Base-by-base conservation (phyloP, 30 jellyfish, hydroid and myxozoan species). In the Catostylus mosaicus region DNA sequence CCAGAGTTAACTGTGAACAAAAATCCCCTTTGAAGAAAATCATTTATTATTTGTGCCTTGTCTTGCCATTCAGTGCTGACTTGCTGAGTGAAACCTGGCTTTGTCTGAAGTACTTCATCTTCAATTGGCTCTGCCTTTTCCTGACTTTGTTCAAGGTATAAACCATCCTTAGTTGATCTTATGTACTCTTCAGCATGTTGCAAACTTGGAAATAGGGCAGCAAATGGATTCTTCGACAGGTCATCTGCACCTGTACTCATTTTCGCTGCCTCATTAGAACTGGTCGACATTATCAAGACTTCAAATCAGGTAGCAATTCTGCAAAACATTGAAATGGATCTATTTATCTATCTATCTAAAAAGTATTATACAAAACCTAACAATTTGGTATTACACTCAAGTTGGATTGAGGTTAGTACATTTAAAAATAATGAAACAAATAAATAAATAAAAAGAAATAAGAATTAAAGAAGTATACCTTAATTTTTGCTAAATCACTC, bases 171-270 rank as follows among this genome's bases (percentile, higher is more conserved):
- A 30, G 95, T 82, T 30, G 97, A 95, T 43, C 63, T 86, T 1
- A 88, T 74, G 82, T 82, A 94, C 54, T 87, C 96, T 62, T 88
- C 57, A 3, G 99, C 99, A 85, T 94, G 99, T 48, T 83, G 80
- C 56, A 78, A 45, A 29, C 93, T 87, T 47, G 97, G 97, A 78
- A 94, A 94, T 19, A 94, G 79, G 27, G 97, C 99, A 12, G 69
- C 85, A 83, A 94, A 94, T 24, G 99, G 99, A 60, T 94, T 94
- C 35, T 87, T 83, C 16, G 86, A 80, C 1, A 94, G 82, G 51
- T 88, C 90, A 18, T 45, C 7, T 46, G 32, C 3, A 1, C 47
- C 84, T 23, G 11, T n/a, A 23, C 2, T 6, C 7, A 26, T 26
- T 8, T 27, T 26, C 47, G 70, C 14, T 1, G 29, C 67, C 22